Conservation (phyloP, 2,888 invertebrate species). For the Platypus cylindrus region DNA sequence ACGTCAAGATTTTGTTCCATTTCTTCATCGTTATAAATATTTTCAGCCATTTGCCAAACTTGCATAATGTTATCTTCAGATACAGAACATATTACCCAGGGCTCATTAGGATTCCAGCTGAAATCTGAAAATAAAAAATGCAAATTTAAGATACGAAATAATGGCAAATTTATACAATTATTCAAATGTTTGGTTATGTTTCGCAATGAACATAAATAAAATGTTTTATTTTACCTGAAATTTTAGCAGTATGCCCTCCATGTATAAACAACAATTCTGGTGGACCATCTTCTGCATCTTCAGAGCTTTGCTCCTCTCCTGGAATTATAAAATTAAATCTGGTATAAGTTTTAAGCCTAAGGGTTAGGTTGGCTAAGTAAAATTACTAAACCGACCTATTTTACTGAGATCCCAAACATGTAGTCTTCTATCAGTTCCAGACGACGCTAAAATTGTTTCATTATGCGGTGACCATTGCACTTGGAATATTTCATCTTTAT, state of each 20-base stretch:
- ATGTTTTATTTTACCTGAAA: slow-evolving; percentile 45
- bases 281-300: slow-evolving; percentile 98
- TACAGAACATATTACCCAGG: slow-evolving; percentile 99
- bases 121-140: slow-evolving; percentile 54
- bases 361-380: too few species aligned
- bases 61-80: slow-evolving; percentile 99
- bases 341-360: background rate
- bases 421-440: slow-evolving; percentile 91
- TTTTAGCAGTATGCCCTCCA: slow-evolving; percentile 98
- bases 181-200: too few species aligned
- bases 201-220: background rate
- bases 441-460: slow-evolving; percentile 96
- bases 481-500: background rate
- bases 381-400: too few species aligned
- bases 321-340: background rate
- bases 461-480: slow-evolving; percentile 52
- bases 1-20: slow-evolving; percentile 80
- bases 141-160: background rate
- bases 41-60: slow-evolving; percentile 99
- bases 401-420: slow-evolving; percentile 99
- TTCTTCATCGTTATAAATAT: slow-evolving; percentile 99
- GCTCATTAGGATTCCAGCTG: slow-evolving; percentile 99
- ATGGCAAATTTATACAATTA: too few species aligned
- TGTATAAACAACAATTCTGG: slow-evolving; percentile 95
- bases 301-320: slow-evolving; percentile 94